Evolutionary conservation across 2,797 vertebrate genomes (phyloP), one percentile per base, ranked within the genome.

Genomic region (Poecile montanus): DNA sequence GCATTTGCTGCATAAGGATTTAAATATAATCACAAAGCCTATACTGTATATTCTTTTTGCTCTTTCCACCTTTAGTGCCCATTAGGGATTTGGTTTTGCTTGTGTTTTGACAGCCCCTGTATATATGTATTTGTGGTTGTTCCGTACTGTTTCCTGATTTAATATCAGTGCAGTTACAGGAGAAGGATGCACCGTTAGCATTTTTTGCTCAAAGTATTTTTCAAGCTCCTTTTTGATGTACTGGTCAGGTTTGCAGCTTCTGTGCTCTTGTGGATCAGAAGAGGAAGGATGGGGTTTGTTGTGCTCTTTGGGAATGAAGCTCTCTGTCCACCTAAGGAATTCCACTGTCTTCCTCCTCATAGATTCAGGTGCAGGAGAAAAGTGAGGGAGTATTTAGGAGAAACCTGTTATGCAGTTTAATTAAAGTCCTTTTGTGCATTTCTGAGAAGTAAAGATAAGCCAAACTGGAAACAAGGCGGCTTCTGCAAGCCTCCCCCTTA

Each of bases 151-250:
- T 98, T 98, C 97, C 97, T 98, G 98, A 98, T 98, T 98, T 98
- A 98, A 98, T 98, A 98, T 97, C 97, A 91, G 97, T 57, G 76
- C 94, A 80, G 94, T 97, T 96, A 93, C 87, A 74, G 91, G 95
- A 95, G 97, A 96, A 97, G 98, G 97, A 98, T 98, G 98, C 98
- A 98, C 97, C 93, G 97, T 98, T 97, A 98, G 98, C 98, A 98
- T 88, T 98, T 98, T 98, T 98, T 96, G 96, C 97, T 97, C 97
- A 93, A 97, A 98, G 97, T 97, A 94, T 98, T 98, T 98, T 97
- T 97, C 97, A 98, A 97, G 96, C 97, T 97, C 94, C 92, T 87
- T 97, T 98, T 98, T 98, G 98, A 98, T 98, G 96, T 97, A 98
- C 97, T 97, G 96, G 97, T 97, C 97, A 97, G 95, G 97, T 91